Evolutionary conservation across 23 tunicate genomes (phyloP), one percentile per base, ranked within the genome.

Genomic region (Diplosoma virens): DNA sequence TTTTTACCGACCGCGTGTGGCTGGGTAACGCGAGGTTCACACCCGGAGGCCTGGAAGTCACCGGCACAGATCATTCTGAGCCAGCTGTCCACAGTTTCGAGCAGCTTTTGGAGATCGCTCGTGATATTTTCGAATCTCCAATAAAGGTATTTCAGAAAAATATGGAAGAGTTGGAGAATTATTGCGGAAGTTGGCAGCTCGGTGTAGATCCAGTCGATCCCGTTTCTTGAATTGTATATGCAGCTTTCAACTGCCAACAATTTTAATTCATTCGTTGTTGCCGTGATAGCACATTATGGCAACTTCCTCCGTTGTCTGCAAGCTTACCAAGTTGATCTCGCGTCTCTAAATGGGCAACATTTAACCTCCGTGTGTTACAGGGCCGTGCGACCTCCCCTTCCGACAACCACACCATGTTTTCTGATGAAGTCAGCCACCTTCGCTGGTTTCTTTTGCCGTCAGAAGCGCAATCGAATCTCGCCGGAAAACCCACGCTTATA

Each of bases 361-460:
- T n/a, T n/a, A n/a, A 45, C 16, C 52, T 45, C n/a, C n/a, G n/a
- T n/a, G 26, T 9, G 35, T 37, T 67, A 4, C 52, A 67, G 74
- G 52, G 20, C 27, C 21, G 20, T 21, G 24, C 5, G 9, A n/a
- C 50, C 17, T 22, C 30, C 5, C 82, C 67, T 17, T 77, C 86
- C 4, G 79, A 92, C 48, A 83, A 92, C 37, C 36, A 33, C 30
- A 17, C 53, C 29, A 84, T 78, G 83, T 92, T 78, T 69, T 20
- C 28, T 29, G 71, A 85, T 37, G 2, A 79, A 11, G 83, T 81
- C 7, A 30, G 33, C 17, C 71, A 86, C 52, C 60, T 95, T 17
- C 33, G 96, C 18, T 95, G 99, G 99, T 95, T 95, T 48, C 77
- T 89, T 59, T 67, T 95, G 1, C 99, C 99, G 0, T 90, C 87